A percentile compares a stretch with the other conserved stretches of the same genome.
These are phyloP conservation scores for Synaphobranchus kaupii DNA, from an alignment of 2,797 vertebrate species.

Conservation along the genomic window DNA sequence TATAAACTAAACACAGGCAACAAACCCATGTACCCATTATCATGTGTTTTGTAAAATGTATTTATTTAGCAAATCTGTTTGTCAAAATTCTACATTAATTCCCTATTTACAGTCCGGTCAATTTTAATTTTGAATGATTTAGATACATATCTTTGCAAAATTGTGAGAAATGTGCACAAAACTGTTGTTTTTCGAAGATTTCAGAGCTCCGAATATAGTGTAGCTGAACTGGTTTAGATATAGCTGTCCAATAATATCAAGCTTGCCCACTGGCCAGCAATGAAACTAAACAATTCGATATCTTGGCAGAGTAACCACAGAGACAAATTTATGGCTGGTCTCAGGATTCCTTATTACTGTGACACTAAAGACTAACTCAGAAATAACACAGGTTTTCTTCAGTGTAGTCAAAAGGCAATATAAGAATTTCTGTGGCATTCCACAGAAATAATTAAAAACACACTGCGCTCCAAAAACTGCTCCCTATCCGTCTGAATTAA, in stretches of 20 bases:
- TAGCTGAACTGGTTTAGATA: neutral
- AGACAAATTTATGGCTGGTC: neutral
- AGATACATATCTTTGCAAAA: neutral
- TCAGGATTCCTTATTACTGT: constrained; percentile 13
- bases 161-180: too few relatives aligned
- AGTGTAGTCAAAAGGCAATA: constrained; percentile 59
- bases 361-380: constrained; percentile 14
- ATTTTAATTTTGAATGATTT: neutral
- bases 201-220: neutral
- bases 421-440: constrained; percentile 68
- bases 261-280: neutral
- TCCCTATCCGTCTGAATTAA: constrained; percentile 80
- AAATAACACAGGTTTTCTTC: constrained; percentile 52
- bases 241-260: neutral
- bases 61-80: neutral
- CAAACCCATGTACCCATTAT: neutral
- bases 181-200: too few relatives aligned
- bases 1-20: neutral
- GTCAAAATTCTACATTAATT: neutral
- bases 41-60: neutral
- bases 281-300: neutral
- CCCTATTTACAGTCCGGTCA: neutral
- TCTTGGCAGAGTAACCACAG: neutral
- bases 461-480: constrained; percentile 66
- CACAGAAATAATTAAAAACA: constrained; percentile 66